A percentile compares a stretch with the other conserved stretches of the same genome.
phyloP scores from a whole-genome alignment of 2,113 vertebrate genomes.

The Terrapene triunguis region DNA sequence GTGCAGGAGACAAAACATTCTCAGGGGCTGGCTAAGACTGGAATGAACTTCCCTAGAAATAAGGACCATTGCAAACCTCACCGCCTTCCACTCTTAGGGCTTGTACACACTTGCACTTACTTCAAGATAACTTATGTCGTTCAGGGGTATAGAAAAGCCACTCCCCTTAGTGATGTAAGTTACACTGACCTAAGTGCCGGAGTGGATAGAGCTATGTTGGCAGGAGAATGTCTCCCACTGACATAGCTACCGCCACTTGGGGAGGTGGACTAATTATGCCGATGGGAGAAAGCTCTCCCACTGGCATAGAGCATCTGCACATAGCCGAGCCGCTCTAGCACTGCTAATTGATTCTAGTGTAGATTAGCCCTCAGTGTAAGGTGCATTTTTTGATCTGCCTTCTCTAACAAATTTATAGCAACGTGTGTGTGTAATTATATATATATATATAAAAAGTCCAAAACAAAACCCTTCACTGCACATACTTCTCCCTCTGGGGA shows the following conservation, averaged over 20 bases:
- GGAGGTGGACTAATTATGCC: too few relatives aligned
- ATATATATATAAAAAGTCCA: neutral
- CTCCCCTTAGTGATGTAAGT: too few relatives aligned
- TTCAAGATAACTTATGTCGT: too few relatives aligned
- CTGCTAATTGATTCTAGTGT: too few relatives aligned
- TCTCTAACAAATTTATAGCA: conserved; percentile 20
- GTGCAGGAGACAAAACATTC: conserved; percentile 17
- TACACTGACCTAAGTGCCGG: too few relatives aligned
- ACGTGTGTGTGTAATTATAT: neutral
- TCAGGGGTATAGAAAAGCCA: too few relatives aligned
- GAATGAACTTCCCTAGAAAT: conserved; percentile 38
- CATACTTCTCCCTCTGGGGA: conserved; percentile 18
- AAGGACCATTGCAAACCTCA: neutral
- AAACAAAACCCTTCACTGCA: neutral
- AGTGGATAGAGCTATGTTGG: too few relatives aligned
- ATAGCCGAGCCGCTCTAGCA: too few relatives aligned
- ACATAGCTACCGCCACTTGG: too few relatives aligned
- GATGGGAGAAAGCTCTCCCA: neutral
- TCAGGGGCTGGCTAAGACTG: conserved; percentile 2
- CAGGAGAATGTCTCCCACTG: too few relatives aligned
- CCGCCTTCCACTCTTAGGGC: neutral
- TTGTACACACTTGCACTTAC: too few relatives aligned
- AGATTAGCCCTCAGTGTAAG: neutral
- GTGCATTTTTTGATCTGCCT: conserved; percentile 47
- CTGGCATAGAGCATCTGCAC: too few relatives aligned